Conservation (phyloP, 2,888 invertebrate genomes). For the Athetis lepigone region DNA sequence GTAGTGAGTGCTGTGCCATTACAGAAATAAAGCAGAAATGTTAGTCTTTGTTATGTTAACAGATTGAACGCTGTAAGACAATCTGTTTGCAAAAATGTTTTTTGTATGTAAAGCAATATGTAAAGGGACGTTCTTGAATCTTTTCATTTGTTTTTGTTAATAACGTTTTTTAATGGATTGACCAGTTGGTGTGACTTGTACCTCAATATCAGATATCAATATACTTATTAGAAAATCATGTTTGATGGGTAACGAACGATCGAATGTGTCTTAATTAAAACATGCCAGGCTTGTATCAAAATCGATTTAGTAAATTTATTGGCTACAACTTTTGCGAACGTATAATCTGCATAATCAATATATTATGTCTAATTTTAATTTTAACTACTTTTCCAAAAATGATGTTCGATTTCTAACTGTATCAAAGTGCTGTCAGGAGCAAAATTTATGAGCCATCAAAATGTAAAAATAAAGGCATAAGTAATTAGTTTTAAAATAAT, state of each 20-base stretch:
- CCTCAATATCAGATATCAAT: neutral
- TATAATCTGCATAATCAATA: conserved; percentile 20
- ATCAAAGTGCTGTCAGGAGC: neutral
- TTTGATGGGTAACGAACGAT: neutral
- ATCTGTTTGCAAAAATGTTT: too few relatives aligned
- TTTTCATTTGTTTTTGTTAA: too few relatives aligned
- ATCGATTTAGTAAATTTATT: conserved; percentile 26
- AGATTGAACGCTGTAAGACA: too few relatives aligned
- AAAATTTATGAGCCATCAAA: too few relatives aligned
- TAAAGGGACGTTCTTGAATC: too few relatives aligned
- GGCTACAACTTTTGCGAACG: conserved; percentile 13
- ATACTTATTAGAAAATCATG: neutral
- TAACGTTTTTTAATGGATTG: too few relatives aligned
- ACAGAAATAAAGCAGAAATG: too few relatives aligned
- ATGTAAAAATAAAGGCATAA: neutral
- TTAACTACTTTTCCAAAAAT: neutral
- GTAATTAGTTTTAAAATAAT: neutral
- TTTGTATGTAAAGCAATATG: too few relatives aligned
- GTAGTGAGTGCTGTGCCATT: too few relatives aligned
- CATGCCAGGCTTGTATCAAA: conserved; percentile 22
- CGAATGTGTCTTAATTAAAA: conserved; percentile 19
- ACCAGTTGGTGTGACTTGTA: too few relatives aligned
- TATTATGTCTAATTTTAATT: conserved; percentile 17
- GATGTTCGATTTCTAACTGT: conserved; percentile 10
- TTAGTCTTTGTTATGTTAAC: too few relatives aligned